phyloP scores from a whole-genome alignment of 2,113 vertebrate genomes.

The Dipodomys merriami region DNA sequence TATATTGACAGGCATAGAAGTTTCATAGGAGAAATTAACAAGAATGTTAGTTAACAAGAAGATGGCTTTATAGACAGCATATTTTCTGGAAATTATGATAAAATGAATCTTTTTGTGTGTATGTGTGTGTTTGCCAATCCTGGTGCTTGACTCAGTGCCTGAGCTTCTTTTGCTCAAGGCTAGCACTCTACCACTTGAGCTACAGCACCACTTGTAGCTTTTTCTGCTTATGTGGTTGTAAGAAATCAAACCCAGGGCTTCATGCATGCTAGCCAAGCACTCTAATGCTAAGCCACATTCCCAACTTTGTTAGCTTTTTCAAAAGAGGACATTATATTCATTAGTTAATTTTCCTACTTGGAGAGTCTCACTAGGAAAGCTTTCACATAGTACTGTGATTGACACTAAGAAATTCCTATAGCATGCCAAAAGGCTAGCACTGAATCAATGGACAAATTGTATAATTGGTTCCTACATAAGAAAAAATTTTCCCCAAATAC shows the following conservation, averaged over 20 bases:
- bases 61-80: background rate
- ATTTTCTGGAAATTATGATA: conserved; percentile 30
- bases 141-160: too few species aligned
- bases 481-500: conserved; percentile 84
- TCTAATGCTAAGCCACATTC: too few species aligned
- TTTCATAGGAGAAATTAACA: background rate
- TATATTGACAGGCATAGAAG: background rate
- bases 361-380: conserved; percentile 66
- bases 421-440: conserved; percentile 83
- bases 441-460: conserved; percentile 89
- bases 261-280: too few species aligned
- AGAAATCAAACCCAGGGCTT: too few species aligned
- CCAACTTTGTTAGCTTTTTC: conserved; percentile 68
- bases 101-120: conserved; percentile 21
- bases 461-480: conserved; percentile 84
- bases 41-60: background rate
- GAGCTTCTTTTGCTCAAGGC: too few species aligned
- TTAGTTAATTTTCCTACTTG: conserved; percentile 78
- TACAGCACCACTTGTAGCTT: too few species aligned
- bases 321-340: conserved; percentile 75
- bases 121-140: too few species aligned
- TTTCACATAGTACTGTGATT: conserved; percentile 76
- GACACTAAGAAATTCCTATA: conserved; percentile 81
- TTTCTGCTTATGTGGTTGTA: too few species aligned
- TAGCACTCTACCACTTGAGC: too few species aligned